Evolutionary conservation across 1,140 invertebrate genomes (phyloP).

Genomic region (Drosophila triauraria): DNA sequence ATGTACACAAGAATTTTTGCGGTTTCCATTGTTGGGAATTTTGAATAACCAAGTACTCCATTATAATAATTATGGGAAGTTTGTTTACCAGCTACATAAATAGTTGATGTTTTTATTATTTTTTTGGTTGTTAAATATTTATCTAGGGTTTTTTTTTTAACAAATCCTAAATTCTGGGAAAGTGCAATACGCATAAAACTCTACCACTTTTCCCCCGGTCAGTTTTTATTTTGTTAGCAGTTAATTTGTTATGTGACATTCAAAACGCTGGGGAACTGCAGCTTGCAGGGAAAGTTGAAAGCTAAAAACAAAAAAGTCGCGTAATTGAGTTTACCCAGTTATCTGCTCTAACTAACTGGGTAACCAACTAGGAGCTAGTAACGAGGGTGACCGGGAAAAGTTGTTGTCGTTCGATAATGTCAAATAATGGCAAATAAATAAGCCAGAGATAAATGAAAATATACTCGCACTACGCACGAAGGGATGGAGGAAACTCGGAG

Average conservation of each 20-base stretch:
- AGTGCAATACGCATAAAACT: not conserved
- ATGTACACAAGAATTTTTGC: conserved; percentile 8
- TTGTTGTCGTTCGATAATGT: conserved; percentile 46
- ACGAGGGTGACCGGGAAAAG: conserved; percentile 17
- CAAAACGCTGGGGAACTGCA: conserved; percentile 6
- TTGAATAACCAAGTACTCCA: not conserved
- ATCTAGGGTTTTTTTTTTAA: too few relatives aligned
- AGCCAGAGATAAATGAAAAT: conserved; percentile 40
- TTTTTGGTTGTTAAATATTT: not conserved
- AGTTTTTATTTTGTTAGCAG: conserved; percentile 17
- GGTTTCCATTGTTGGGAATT: conserved; percentile 8
- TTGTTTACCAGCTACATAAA: not conserved
- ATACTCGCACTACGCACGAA: conserved; percentile 13
- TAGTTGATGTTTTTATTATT: not conserved
- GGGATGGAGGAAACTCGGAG: not conserved
- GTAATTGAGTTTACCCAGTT: conserved; percentile 67
- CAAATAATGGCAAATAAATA: conserved; percentile 59
- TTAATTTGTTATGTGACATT: conserved; percentile 34
- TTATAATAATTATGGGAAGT: conserved; percentile 12
- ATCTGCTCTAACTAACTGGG: conserved; percentile 40
- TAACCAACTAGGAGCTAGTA: conserved; percentile 15
- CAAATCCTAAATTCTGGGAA: not conserved
- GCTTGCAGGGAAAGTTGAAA: conserved; percentile 6
- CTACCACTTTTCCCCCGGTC: too few relatives aligned
- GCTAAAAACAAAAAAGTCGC: conserved; percentile 47